Conservation (phyloP, 2,113 vertebrate species). For the Carettochelys insculpta region DNA sequence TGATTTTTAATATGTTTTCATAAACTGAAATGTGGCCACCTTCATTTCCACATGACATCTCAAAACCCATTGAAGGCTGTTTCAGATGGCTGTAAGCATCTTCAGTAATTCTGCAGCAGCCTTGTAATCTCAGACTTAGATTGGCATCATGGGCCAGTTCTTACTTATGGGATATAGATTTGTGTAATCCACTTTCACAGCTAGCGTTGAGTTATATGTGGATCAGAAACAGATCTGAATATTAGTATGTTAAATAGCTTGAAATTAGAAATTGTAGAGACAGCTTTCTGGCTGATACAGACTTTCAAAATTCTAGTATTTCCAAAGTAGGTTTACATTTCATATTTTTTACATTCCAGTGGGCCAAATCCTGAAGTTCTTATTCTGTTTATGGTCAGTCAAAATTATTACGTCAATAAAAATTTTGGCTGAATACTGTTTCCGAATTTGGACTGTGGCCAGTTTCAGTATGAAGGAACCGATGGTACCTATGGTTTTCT, state of each 20-base stretch:
- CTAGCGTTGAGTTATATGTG: not conserved
- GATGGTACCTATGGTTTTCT: fast-evolving
- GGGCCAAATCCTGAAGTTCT: not conserved
- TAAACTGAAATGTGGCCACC: not conserved
- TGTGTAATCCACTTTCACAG: not conserved
- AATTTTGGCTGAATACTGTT: not conserved
- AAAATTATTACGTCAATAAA: not conserved
- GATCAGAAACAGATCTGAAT: not conserved
- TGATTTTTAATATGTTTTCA: not conserved
- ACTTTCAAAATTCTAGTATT: not conserved
- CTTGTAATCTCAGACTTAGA: not conserved
- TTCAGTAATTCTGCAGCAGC: not conserved
- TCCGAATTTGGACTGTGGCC: not conserved
- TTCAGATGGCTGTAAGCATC: not conserved
- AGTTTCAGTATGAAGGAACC: not conserved
- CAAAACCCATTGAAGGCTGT: not conserved
- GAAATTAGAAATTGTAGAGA: not conserved
- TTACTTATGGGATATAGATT: too few species aligned
- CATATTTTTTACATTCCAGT: not conserved
- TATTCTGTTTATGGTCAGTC: constrained; percentile 5
- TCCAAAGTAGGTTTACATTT: not conserved
- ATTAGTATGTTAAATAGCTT: not conserved
- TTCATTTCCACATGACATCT: not conserved
- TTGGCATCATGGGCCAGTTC: too few species aligned
- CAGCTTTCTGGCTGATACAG: not conserved